Percentiles rank a stretch among this genome's conserved stretches.
These are phyloP conservation scores for Spondyliosoma cantharus DNA, from an alignment of 2,797 vertebrate genomes.

Conservation along the genomic window DNA sequence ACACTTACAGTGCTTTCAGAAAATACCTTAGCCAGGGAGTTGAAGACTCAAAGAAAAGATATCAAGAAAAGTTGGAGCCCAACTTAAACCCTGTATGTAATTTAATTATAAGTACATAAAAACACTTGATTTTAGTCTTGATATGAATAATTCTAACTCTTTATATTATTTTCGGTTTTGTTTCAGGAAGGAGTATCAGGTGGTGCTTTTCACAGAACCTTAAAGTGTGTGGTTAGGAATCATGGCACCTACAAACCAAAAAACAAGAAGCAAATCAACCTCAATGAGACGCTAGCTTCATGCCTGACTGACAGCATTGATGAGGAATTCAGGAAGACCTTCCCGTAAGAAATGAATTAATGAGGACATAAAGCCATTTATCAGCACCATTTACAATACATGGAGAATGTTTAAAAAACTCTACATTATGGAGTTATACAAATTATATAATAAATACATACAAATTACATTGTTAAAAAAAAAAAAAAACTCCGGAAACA, in stretches of 20 bases:
- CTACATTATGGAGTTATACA: not conserved
- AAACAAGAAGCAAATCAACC: constrained; percentile 16
- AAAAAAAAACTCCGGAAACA: not conserved
- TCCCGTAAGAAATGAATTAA: constrained; percentile 54
- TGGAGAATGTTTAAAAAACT: not conserved
- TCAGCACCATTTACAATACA: too few relatives aligned
- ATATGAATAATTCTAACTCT: not conserved
- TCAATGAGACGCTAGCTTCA: constrained; percentile 54
- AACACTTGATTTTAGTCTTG: not conserved
- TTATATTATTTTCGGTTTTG: not conserved
- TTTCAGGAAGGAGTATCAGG: fast-evolving
- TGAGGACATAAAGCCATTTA: not conserved
- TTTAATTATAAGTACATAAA: not conserved
- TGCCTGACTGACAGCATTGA: constrained; percentile 54
- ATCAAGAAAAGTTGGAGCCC: not conserved
- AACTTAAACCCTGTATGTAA: constrained; percentile 30
- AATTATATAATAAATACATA: not conserved
- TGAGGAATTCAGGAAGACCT: constrained; percentile 61
- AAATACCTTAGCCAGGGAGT: constrained; percentile 34
- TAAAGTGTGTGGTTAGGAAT: constrained; percentile 34
- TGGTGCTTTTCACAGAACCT: fast-evolving
- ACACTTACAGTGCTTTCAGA: constrained; percentile 12
- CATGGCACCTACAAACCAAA: not conserved
- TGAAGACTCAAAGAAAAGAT: constrained; percentile 27
- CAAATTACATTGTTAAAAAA: not conserved